These are phyloP conservation scores for Puffinus mauretanicus DNA, from an alignment of 2,113 vertebrate genomes.

Conservation along the genomic window DNA sequence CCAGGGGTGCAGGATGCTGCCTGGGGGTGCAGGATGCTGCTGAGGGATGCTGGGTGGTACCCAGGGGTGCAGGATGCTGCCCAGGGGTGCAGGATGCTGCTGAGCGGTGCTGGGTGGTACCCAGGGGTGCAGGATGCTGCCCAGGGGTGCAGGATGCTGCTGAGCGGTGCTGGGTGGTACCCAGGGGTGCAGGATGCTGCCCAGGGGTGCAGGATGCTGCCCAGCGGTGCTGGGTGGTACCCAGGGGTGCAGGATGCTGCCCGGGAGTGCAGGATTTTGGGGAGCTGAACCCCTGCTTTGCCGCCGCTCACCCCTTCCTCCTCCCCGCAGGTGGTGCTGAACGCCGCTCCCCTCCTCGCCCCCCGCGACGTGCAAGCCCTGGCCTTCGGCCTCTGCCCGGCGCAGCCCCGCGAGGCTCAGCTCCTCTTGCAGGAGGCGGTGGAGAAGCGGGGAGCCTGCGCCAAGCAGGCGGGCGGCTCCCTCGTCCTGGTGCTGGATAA, in stretches of 20 bases:
- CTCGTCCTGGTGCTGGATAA: constrained; percentile 88
- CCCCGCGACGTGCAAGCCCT: constrained; percentile 71
- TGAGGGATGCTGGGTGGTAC: too few species aligned
- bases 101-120: too few species aligned
- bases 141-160: too few species aligned
- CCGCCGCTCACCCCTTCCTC: background rate
- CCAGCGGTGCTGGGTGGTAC: too few species aligned
- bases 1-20: too few species aligned
- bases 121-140: too few species aligned
- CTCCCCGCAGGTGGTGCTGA: constrained; percentile 72
- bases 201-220: too few species aligned
- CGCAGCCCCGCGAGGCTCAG: constrained; percentile 62
- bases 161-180: too few species aligned
- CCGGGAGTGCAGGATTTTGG: rapidly evolving
- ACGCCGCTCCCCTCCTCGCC: constrained; percentile 70
- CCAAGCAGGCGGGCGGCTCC: constrained; percentile 53
- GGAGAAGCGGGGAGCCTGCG: constrained; percentile 30
- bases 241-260: background rate
- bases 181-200: too few species aligned
- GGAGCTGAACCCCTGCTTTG: background rate
- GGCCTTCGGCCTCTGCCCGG: constrained; percentile 68
- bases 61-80: too few species aligned
- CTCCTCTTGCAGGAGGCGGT: constrained; percentile 70
- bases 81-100: too few species aligned
- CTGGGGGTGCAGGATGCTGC: too few species aligned